A percentile compares a stretch with the other conserved stretches of the same genome.
These are phyloP conservation scores for Empis livida DNA, from an alignment of 2,888 invertebrate genomes.

Conservation along the genomic window DNA sequence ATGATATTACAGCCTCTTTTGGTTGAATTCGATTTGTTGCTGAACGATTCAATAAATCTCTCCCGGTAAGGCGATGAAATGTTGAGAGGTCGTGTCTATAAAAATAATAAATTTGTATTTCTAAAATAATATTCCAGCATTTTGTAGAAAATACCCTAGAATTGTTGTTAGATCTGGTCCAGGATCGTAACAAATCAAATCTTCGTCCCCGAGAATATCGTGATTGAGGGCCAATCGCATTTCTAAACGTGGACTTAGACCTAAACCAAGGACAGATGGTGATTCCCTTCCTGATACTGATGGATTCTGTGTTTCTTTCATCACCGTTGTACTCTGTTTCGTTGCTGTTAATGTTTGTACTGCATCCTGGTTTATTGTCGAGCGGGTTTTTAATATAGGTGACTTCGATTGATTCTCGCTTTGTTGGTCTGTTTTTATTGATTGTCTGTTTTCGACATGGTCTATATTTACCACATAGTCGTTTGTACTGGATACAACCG, in stretches of 20 bases:
- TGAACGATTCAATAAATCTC: constrained; percentile 32
- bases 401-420: constrained; percentile 3
- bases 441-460: constrained; percentile 22
- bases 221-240: constrained; percentile 48
- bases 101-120: neutral
- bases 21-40: constrained; percentile 34
- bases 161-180: constrained; percentile 37
- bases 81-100: constrained; percentile 37
- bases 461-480: constrained; percentile 17
- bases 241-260: constrained; percentile 51
- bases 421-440: constrained; percentile 11
- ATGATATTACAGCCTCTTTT: constrained; percentile 38
- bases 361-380: constrained; percentile 14
- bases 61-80: constrained; percentile 37
- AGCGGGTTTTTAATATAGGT: constrained; percentile 12
- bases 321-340: neutral
- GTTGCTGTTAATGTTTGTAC: constrained; percentile 4
- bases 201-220: constrained; percentile 42
- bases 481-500: constrained; percentile 1
- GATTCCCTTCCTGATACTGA: constrained; percentile 18
- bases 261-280: constrained; percentile 24
- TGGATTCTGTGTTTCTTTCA: constrained; percentile 7
- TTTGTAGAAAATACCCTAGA: constrained; percentile 29
- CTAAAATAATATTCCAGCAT: neutral
- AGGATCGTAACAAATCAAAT: constrained; percentile 37